Conservation (phyloP, 2,797 vertebrate genomes). For the Sandelia bainsii region DNA sequence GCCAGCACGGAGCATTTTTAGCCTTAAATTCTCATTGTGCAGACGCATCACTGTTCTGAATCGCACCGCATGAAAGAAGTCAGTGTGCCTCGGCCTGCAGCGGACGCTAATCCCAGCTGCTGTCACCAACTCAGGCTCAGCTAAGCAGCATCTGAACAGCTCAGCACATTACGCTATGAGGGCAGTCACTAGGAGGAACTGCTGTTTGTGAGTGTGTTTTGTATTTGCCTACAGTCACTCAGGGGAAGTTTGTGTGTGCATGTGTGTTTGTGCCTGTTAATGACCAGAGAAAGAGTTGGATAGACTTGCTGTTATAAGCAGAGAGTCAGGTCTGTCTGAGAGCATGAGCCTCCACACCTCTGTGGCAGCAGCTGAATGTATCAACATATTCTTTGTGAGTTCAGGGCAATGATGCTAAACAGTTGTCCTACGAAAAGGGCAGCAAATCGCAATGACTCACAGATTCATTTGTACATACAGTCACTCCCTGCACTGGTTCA, state of each 20-base stretch:
- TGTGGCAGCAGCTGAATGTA: constrained; percentile 24
- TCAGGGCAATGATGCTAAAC: constrained; percentile 34
- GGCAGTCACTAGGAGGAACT: constrained; percentile 29
- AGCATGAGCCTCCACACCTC: constrained; percentile 22
- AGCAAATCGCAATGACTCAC: constrained; percentile 38
- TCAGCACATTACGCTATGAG: constrained; percentile 53
- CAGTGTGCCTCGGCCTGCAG: constrained; percentile 17
- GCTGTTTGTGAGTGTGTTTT: constrained; percentile 17
- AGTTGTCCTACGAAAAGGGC: constrained; percentile 6
- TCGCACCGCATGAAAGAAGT: constrained; percentile 16
- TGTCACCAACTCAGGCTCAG: constrained; percentile 40
- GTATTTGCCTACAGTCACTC: neutral
- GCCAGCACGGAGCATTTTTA: neutral
- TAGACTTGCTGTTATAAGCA: constrained; percentile 20
- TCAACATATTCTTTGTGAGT: constrained; percentile 13
- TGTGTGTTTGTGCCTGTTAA: constrained; percentile 30
- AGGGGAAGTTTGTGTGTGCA: neutral
- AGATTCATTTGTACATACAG: constrained; percentile 15
- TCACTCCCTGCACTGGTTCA: neutral
- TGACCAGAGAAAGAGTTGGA: constrained; percentile 32
- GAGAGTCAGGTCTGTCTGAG: constrained; percentile 17
- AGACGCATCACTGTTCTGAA: constrained; percentile 4
- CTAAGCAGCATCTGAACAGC: constrained; percentile 64
- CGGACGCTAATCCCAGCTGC: constrained; percentile 58
- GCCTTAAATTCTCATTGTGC: constrained; percentile 12